phyloP scores from a whole-genome alignment of 2,888 invertebrate species.

The Mythimna albipuncta region DNA sequence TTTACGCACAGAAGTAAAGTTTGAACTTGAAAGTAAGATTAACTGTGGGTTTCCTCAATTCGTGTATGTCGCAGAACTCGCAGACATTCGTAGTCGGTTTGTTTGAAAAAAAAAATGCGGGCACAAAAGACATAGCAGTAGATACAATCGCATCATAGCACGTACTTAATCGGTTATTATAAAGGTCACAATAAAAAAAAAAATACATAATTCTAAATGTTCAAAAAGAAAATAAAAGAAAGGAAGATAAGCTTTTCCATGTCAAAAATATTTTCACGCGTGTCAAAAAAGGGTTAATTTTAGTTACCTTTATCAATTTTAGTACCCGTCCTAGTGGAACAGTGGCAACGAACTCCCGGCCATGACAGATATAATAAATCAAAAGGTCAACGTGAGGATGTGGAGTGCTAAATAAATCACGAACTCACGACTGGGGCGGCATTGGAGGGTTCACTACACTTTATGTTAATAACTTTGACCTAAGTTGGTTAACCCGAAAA shows the following conservation, averaged over 20 bases:
- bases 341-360: slow-evolving; percentile 32
- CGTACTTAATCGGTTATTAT: too few relatives aligned
- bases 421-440: slow-evolving; percentile 21
- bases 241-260: too few relatives aligned
- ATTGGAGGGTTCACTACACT: slow-evolving; percentile 34
- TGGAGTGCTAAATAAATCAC: slow-evolving; percentile 47
- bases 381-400: slow-evolving; percentile 37
- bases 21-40: too few relatives aligned
- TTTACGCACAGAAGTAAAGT: too few relatives aligned
- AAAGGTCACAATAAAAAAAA: too few relatives aligned
- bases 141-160: too few relatives aligned
- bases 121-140: too few relatives aligned
- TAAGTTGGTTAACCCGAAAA: slow-evolving; percentile 37
- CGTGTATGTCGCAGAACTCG: too few relatives aligned
- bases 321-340: background rate
- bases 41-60: too few relatives aligned
- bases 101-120: too few relatives aligned
- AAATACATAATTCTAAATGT: background rate
- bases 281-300: slow-evolving; percentile 5
- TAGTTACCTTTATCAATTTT: slow-evolving; percentile 13
- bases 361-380: slow-evolving; percentile 24
- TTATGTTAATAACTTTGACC: slow-evolving; percentile 10
- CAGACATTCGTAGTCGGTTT: too few relatives aligned
- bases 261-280: background rate
- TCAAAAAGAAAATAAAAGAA: background rate